Base-by-base conservation (phyloP, 2,797 vertebrate species). In the Borostomias antarcticus region DNA sequence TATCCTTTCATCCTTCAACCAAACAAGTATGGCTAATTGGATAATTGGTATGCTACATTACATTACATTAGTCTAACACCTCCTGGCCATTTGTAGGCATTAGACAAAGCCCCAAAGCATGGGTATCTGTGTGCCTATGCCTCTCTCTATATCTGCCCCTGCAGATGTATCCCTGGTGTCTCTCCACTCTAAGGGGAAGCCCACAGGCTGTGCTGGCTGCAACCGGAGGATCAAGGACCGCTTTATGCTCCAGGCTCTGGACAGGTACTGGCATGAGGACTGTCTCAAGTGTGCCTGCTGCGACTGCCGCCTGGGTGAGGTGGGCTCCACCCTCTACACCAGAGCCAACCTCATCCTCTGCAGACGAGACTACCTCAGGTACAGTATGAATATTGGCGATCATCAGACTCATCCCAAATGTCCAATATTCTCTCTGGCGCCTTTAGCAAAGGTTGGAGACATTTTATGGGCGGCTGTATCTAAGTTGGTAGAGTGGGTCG, bases 341-440 rank as follows among this genome's bases (percentile, higher is more conserved):
- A 94, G 97, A 87, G 96, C 97, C 82, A 98, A 99, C 90, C 96
- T 99, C 89, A 99, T 99, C 88, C 94, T 99, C 67, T 99, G 97
- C 85, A 95, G 96, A 77, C 91, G 96, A 43, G 97, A 99, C 91
- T 98, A 99, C 92, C 92, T 99, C 86, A 96, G 97, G 96, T 96
- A 90, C 40, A 96, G 96, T 96, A 90, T 17, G 0, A 45, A 15
- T 45, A 45, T 15, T 3, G 5, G 40, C 13, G 3, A n/a, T 5
- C 40, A 1, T 17, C 40, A 43, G 15, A 15, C 40, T 15, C 7
- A 17, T 45, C 40, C 40, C 40, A 43, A n/a, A 40, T 43, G 13
- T 17, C 5, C 40, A 45, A 45, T 45, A 45, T 45, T 13, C 40
- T 45, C 40, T 45, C 17, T n/a, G 30, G n/a, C 37, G 25, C n/a